These are phyloP conservation scores for Pygoscelis adeliae DNA, from an alignment of 2,113 vertebrate species.

Conservation along the genomic window DNA sequence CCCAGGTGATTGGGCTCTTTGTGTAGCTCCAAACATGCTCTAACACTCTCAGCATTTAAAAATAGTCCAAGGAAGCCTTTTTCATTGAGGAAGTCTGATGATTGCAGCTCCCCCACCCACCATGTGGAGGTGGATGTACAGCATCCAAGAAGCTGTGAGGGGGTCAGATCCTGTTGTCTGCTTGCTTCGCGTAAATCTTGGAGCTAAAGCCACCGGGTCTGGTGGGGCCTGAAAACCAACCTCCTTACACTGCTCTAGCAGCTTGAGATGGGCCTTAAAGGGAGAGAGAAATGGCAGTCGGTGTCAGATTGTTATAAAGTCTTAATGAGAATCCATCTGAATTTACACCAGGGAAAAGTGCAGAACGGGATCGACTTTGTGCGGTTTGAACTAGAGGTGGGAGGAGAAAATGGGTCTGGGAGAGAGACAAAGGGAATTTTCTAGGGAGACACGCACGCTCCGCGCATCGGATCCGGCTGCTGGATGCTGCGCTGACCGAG, in stretches of 20 bases:
- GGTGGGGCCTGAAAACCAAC: not conserved
- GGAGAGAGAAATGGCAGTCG: not conserved
- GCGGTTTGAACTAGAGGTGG: constrained; percentile 24
- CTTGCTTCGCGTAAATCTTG: not conserved
- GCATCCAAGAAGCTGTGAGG: not conserved
- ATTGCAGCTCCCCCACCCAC: constrained; percentile 28
- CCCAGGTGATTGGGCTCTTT: constrained; percentile 41
- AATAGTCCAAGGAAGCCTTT: constrained; percentile 31
- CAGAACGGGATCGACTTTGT: not conserved
- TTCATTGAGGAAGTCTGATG: constrained; percentile 32
- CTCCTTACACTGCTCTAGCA: accelerated
- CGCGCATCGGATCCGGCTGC: not conserved
- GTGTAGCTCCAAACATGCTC: constrained; percentile 38
- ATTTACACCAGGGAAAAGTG: constrained; percentile 15
- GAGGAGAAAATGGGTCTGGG: constrained; percentile 14
- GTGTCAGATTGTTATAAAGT: not conserved
- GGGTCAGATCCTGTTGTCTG: not conserved
- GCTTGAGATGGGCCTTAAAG: not conserved
- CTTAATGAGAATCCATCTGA: not conserved
- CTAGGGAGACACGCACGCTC: not conserved
- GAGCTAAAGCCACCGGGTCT: not conserved
- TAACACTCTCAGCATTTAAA: constrained; percentile 11
- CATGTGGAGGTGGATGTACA: constrained; percentile 41
- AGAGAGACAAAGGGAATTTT: constrained; percentile 54
- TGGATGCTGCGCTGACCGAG: constrained; percentile 21